Evolutionary conservation across 2,888 invertebrate species (phyloP), one percentile per base, ranked within the genome.

Genomic region (Cheilosia pagana): DNA sequence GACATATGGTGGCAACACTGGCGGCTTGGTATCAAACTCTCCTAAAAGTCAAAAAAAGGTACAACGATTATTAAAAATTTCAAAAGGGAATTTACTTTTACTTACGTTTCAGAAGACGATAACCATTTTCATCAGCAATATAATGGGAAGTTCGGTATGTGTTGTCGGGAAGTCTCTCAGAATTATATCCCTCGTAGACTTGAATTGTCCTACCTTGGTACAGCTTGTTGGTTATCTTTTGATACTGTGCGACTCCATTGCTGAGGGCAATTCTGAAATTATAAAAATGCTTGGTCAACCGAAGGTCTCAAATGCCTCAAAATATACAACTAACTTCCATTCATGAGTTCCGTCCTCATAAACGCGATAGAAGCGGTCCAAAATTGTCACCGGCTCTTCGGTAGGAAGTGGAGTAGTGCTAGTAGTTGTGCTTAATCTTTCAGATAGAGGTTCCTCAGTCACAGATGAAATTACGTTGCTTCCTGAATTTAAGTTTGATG

Each of bases 61-160:
- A 21, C 16, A 12, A 16, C 63, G 16, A 14, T 50, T 21, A 19
- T 2, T 39, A 1, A 19, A 2, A 10, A 16, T 12, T 14, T 21
- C 3, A 6, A 3, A 10, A 10, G 14, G 23, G 14, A 3, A 3
- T 23, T 16, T 5, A 8, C 0, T 10, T 45, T 0, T n/a, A 52
- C 65, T 65, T 65, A 81, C 74, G 39, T 74, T 53, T 50, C 8
- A 19, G 25, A 21, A 12, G 0, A 0, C 41, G 81, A 23, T 50
- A 81, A 10, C 74, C 74, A 31, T 81, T 68, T 25, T 74, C 81
- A 62, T 81, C 62, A 4, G 81, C 62, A 57, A 81, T 43, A 19
- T 81, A 74, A 19, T 74, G n/a, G 1, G 35, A 59, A 6, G 63
- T 81, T 25, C 63, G 25, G 45, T 59, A 65, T 0, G 52, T 16